Conservation (phyloP, 2,113 vertebrate genomes). For the Eretmochelys imbricata region DNA sequence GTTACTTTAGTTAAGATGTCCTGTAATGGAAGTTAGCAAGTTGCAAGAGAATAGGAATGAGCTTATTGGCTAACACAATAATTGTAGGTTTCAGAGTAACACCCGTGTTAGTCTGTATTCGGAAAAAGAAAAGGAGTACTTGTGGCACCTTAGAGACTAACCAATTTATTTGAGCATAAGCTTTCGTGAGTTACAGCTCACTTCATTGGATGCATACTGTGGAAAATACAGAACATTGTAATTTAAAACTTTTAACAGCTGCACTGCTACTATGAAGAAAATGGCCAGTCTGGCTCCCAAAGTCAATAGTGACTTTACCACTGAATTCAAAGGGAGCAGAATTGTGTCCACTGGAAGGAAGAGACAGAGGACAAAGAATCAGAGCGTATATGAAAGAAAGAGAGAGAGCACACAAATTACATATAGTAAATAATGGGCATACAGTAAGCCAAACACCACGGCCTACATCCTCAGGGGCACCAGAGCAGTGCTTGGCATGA, state of each 20-base stretch:
- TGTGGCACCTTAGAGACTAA: no score
- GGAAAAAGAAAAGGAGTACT: no score
- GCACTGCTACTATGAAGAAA: background rate
- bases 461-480: background rate
- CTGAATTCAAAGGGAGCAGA: background rate
- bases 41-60: background rate
- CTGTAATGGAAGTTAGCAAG: background rate
- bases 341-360: background rate
- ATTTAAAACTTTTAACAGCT: background rate
- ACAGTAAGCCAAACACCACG: background rate
- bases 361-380: background rate
- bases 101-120: no score
- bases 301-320: background rate
- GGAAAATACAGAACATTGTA: background rate
- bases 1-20: background rate
- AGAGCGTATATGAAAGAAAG: accelerated
- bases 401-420: background rate
- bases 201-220: no score
- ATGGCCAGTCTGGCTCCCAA: background rate
- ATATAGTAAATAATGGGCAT: background rate
- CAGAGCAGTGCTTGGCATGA: background rate
- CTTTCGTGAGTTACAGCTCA: no score
- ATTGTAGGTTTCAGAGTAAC: no score
- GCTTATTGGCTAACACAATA: background rate
- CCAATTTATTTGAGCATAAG: no score